These are phyloP conservation scores for Euura lappo DNA, from an alignment of 1,140 invertebrate genomes.

Conservation along the genomic window DNA sequence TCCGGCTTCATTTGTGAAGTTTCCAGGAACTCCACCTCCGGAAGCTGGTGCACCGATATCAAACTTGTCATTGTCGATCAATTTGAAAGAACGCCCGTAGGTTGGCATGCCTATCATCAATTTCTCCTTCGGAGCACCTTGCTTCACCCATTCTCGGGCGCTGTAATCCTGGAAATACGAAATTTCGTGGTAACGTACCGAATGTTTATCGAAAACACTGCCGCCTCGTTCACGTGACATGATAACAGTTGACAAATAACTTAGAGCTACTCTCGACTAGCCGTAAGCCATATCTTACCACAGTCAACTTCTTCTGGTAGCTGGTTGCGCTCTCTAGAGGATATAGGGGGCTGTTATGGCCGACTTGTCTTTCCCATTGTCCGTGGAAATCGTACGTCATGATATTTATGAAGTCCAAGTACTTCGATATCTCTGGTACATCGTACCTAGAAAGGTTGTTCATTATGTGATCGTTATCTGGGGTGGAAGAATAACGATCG, in stretches of 20 bases:
- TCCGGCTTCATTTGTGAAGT: constrained; percentile 86
- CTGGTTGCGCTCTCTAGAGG: constrained; percentile 87
- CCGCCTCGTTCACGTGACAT: no score
- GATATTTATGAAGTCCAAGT: constrained; percentile 91
- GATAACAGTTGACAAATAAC: no score
- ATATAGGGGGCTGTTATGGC: constrained; percentile 90
- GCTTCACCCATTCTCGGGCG: constrained; percentile 90
- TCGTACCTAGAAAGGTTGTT: constrained; percentile 70
- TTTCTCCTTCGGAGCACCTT: constrained; percentile 94
- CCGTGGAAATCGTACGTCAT: constrained; percentile 97
- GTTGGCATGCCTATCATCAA: constrained; percentile 95
- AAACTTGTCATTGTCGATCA: constrained; percentile 87
- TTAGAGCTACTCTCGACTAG: no score
- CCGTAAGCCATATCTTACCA: constrained; percentile 64
- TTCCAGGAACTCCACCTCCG: constrained; percentile 82
- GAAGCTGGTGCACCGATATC: constrained; percentile 92
- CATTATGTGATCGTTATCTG: neutral
- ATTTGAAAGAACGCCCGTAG: constrained; percentile 92
- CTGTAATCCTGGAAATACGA: constrained; percentile 78
- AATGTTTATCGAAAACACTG: no score
- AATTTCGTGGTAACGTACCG: neutral
- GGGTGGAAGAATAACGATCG: constrained; percentile 5
- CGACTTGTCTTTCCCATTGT: constrained; percentile 90
- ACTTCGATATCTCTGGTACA: constrained; percentile 92
- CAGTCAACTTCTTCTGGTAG: constrained; percentile 89